phyloP scores from a whole-genome alignment of 2,797 vertebrate species.

The Bovichtus diacanthus region DNA sequence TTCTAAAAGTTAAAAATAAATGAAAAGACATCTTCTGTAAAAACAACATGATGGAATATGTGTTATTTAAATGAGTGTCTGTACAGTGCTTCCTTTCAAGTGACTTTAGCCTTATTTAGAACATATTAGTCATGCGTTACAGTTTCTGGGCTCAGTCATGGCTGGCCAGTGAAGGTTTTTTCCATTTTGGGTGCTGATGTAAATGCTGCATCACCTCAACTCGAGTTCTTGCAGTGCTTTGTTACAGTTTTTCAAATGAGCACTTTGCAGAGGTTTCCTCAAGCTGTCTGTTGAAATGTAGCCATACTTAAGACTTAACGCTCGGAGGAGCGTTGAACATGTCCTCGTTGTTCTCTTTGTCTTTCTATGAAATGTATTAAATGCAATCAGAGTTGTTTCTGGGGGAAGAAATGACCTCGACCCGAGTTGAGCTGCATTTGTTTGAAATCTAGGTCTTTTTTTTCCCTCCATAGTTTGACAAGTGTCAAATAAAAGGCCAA shows the following conservation, averaged over 20 bases:
- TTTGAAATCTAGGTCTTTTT: neutral
- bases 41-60: neutral
- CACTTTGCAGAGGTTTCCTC: slow-evolving; percentile 11
- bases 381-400: slow-evolving; percentile 1
- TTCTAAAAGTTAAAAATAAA: neutral
- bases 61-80: slow-evolving; percentile 1
- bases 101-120: slow-evolving; percentile 15
- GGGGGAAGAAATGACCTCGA: neutral
- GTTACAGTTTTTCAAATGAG: slow-evolving; percentile 20
- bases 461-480: too few species aligned
- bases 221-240: slow-evolving; percentile 9
- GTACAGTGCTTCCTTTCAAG: neutral
- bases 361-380: neutral
- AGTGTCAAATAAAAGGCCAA: neutral
- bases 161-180: neutral
- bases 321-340: neutral
- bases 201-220: slow-evolving; percentile 24
- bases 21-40: neutral
- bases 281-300: slow-evolving; percentile 2
- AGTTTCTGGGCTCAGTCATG: slow-evolving; percentile 6
- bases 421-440: neutral
- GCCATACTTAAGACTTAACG: neutral
- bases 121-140: neutral
- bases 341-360: neutral
- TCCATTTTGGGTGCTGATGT: neutral